phyloP scores from a whole-genome alignment of 2,113 vertebrate species.

The Chrysochloris asiatica region DNA sequence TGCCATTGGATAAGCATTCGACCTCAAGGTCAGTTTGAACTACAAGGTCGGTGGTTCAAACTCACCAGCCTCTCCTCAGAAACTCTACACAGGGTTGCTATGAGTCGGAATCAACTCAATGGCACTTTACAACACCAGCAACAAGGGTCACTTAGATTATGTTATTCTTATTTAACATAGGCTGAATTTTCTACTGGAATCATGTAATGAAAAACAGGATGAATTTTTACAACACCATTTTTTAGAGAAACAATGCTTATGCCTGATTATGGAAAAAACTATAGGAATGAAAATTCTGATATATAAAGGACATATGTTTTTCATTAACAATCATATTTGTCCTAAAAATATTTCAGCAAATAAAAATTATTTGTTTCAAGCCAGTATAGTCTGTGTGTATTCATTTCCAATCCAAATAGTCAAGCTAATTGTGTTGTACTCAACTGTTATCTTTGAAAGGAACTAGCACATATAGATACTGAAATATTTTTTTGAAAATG shows the following conservation, averaged over 20 bases:
- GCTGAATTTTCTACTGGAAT: conserved; percentile 9
- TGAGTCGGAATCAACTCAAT: too few species aligned
- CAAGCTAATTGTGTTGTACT: not conserved
- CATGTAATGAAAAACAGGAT: conserved; percentile 30
- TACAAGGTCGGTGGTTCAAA: too few species aligned
- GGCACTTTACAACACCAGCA: too few species aligned
- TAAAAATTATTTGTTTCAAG: conserved; percentile 20
- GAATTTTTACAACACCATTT: not conserved
- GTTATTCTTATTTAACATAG: not conserved
- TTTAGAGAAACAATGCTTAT: conserved; percentile 35
- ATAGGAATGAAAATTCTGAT: conserved; percentile 38
- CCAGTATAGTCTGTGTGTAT: not conserved
- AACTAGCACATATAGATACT: not conserved
- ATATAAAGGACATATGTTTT: not conserved
- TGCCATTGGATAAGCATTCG: too few species aligned
- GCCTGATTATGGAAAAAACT: conserved; percentile 3
- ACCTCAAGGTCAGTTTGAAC: too few species aligned
- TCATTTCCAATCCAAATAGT: conserved; percentile 48
- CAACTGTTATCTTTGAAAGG: conserved; percentile 1
- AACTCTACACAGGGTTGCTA: too few species aligned
- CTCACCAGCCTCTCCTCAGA: too few species aligned
- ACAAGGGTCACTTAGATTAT: not conserved
- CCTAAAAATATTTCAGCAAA: conserved; percentile 41
- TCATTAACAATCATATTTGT: conserved; percentile 18
- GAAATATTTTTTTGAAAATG: not conserved